Percentiles rank a stretch among this genome's conserved stretches.
Conservation (phyloP, 2,888 invertebrate genomes). For the Cryptus armator region DNA sequence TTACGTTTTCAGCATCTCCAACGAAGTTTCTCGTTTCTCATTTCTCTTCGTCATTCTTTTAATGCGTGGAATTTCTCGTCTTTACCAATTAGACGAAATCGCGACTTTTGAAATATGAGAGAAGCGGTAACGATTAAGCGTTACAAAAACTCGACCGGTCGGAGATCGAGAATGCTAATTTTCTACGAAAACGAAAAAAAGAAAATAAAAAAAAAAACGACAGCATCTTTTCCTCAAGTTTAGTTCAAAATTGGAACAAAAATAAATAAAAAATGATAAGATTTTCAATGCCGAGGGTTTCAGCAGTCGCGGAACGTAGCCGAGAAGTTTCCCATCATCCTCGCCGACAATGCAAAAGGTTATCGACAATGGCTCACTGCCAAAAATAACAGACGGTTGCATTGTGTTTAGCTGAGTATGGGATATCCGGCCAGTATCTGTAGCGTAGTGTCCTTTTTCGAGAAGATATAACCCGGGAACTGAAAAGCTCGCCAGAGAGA, state of each 20-base stretch:
- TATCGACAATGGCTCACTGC: constrained; percentile 81
- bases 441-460: constrained; percentile 34
- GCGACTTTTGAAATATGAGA: not conserved
- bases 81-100: constrained; percentile 30
- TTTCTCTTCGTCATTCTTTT: constrained; percentile 32
- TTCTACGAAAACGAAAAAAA: not conserved
- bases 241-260: not conserved
- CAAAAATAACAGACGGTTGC: constrained; percentile 80
- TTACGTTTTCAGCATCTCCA: constrained; percentile 32
- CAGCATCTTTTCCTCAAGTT: not conserved
- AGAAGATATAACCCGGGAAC: not conserved
- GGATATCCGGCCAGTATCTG: constrained; percentile 73
- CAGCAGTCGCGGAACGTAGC: constrained; percentile 70
- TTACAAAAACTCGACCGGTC: not conserved
- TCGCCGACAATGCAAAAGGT: constrained; percentile 77
- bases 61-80: constrained; percentile 33
- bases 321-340: constrained; percentile 49
- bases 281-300: constrained; percentile 49
- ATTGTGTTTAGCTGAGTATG: constrained; percentile 79
- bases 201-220: not conserved
- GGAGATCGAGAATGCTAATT: not conserved
- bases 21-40: constrained; percentile 6
- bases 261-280: not conserved
- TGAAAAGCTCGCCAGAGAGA: not conserved
- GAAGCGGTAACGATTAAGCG: not conserved